Evolutionary conservation across 2,888 invertebrate genomes (phyloP), one percentile per base, ranked within the genome.

Genomic region (Agapetus fuscipes): DNA sequence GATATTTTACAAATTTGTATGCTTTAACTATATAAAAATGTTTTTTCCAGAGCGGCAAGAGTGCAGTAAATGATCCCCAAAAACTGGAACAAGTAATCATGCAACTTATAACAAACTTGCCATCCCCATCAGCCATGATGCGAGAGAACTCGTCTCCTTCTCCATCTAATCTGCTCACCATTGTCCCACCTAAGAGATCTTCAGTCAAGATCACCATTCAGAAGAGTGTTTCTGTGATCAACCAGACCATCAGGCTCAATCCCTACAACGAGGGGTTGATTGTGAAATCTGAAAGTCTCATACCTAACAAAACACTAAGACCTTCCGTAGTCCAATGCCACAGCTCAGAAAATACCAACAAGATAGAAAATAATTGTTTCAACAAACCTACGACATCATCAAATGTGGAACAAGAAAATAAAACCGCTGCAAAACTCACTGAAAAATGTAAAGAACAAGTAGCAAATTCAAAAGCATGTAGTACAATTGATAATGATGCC

Each of bases 31-130:
- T n/a, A n/a, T n/a, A n/a, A n/a, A n/a, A n/a, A n/a, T 3, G 11
- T 26, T 27, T n/a, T 31, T 46, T 43, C 20, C 29, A 46, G 46
- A 30, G 52, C 52, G 29, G 58, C 5, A 41, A 43, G 34, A 31
- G 70, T 27, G 63, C 63, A 6, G 68, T 75, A 1, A 77, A 78
- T 51, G 76, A 79, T 58, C 75, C 76, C 0, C 58, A 62, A 17
- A 65, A 76, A 49, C 51, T 81, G 29, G 75, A 79, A 50, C 66
- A 67, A 45, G 78, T 75, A 7, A 72, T 81, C 27, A 63, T 72
- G 16, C 71, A 74, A 48, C 58, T 81, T 28, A 71, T 80, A 45
- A 71, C 67, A 39, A 71, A 74, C 52, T 49, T 65, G 31, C 58
- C 46, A 6, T 42, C 40, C 2, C 31, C 29, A 1, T 30, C 9